These are phyloP conservation scores for Puma concolor DNA, from an alignment of 2,113 vertebrate species.

Conservation along the genomic window DNA sequence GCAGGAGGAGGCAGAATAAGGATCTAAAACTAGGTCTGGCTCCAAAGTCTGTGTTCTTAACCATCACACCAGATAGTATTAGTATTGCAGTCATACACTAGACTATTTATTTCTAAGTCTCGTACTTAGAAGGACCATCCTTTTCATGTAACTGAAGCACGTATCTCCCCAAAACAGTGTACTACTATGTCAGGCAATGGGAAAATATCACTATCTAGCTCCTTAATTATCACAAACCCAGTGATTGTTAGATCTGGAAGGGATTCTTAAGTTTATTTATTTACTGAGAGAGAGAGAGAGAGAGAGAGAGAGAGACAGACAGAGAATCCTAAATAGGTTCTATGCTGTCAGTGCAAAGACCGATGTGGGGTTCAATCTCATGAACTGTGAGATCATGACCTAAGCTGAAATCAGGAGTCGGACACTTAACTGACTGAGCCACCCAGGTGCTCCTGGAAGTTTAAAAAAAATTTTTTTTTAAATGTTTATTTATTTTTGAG, in stretches of 20 bases:
- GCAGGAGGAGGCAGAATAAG: conserved; percentile 25
- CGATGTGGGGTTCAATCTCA: too few species aligned
- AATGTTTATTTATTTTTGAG: too few species aligned
- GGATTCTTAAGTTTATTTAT: background rate
- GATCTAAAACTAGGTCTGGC: conserved; percentile 36
- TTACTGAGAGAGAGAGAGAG: background rate
- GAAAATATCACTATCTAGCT: conserved; percentile 16
- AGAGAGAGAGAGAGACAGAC: accelerated
- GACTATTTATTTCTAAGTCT: conserved; percentile 24
- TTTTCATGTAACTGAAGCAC: conserved; percentile 30
- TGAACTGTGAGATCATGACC: too few species aligned
- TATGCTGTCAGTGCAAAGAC: too few species aligned
- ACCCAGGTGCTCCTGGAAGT: too few species aligned
- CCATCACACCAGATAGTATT: background rate
- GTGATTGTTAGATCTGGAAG: background rate
- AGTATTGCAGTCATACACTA: background rate
- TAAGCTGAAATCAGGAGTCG: too few species aligned
- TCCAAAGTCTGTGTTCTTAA: conserved; percentile 36
- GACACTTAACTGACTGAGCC: too few species aligned
- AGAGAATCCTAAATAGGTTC: too few species aligned
- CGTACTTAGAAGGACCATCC: conserved; percentile 11
- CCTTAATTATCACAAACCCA: background rate
- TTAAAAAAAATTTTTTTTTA: too few species aligned
- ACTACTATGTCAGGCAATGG: background rate
- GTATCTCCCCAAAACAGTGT: background rate